Evolutionary conservation across 2,888 invertebrate species (phyloP), one percentile per base, ranked within the genome.

Genomic region (Cynaeus angustus): DNA sequence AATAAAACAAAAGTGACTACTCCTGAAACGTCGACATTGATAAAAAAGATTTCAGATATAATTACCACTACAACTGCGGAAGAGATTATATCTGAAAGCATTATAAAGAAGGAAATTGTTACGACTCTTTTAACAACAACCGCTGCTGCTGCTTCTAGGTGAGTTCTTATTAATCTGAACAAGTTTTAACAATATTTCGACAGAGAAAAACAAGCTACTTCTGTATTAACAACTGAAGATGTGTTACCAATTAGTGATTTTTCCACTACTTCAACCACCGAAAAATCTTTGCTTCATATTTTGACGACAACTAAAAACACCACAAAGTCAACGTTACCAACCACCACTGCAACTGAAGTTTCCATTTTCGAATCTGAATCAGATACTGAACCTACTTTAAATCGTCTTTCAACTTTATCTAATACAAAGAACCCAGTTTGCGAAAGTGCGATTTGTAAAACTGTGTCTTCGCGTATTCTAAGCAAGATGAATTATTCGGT

Each of bases 401-500:
- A 33, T 4, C 6, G 1, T 41, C n/a, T 3, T 6, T 38, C 37
- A 2, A 1, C 55, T 9, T 21, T 56, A 12, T 7, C 28, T 1
- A 56, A 12, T 7, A 12, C 41, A 3, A 8, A 14, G n/a, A 56
- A 56, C 37, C 46, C 59, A 0, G 59, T 59, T 41, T 78, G 78
- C 58, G 8, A 48, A 8, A 72, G 69, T 26, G 38, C 68, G 6
- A 69, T 33, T 56, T 81, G 80, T 66, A 78, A 77, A 70, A 66
- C 73, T 14, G 68, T 72, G 21, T 74, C 75, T 45, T 78, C 80
- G 13, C 75, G 74, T 33, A 79, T 82, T 45, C 70, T 81, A 28
- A 72, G 73, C 62, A 69, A 73, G 14, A 80, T 82, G 77, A 73
- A 81, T 69, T 75, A 76, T 70, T 70, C 73, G 6, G 71, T 41